phyloP scores from a whole-genome alignment of 2,888 invertebrate species.

The Clivina fossor region DNA sequence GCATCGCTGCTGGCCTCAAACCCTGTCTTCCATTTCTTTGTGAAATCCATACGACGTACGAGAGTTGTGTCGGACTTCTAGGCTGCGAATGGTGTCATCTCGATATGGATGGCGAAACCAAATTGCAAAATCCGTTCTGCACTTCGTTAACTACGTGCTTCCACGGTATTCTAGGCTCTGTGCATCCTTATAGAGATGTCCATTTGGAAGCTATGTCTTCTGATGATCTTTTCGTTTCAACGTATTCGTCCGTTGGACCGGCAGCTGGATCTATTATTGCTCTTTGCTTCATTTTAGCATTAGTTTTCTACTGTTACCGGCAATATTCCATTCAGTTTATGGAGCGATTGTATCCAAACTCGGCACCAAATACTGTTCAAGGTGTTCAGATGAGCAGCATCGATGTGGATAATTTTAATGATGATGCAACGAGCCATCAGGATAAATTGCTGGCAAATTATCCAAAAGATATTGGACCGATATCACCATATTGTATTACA shows the following conservation, averaged over 20 bases:
- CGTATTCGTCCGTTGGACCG: constrained; percentile 79
- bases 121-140: constrained; percentile 73
- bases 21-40: constrained; percentile 71
- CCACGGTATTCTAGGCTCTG: constrained; percentile 80
- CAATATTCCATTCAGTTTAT: constrained; percentile 59
- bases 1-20: constrained; percentile 49
- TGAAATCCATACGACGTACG: constrained; percentile 64
- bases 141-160: constrained; percentile 80
- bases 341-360: constrained; percentile 57
- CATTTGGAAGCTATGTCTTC: constrained; percentile 54
- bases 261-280: constrained; percentile 85
- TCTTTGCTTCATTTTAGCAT: constrained; percentile 75
- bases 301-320: constrained; percentile 83
- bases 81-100: constrained; percentile 92
- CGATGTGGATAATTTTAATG: constrained; percentile 69
- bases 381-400: constrained; percentile 72
- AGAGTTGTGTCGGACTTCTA: constrained; percentile 68
- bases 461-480: constrained; percentile 61
- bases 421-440: constrained; percentile 64
- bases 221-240: constrained; percentile 52
- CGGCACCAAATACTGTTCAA: constrained; percentile 59
- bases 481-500: constrained; percentile 86
- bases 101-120: constrained; percentile 72
- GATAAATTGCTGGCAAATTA: constrained; percentile 67
- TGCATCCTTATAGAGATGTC: constrained; percentile 80